These are phyloP conservation scores for Temnothorax longispinosus DNA, from an alignment of 1,140 invertebrate species.

Conservation along the genomic window DNA sequence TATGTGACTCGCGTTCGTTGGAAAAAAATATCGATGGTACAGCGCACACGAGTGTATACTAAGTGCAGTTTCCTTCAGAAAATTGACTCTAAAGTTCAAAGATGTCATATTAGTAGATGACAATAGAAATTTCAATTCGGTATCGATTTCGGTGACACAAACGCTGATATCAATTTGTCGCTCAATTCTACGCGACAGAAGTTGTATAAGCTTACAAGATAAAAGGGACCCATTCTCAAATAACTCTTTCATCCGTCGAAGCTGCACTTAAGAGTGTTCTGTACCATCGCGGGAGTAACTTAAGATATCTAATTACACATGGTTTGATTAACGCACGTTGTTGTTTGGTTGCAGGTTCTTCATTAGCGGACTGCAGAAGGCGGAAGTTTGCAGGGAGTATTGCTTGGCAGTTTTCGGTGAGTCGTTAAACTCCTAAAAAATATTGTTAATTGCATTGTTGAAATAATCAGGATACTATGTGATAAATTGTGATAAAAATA, in stretches of 20 bases:
- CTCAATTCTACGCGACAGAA: neutral
- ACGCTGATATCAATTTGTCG: neutral
- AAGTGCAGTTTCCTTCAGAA: slow-evolving; percentile 3
- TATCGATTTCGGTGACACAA: neutral
- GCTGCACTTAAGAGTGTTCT: neutral
- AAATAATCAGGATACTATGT: neutral
- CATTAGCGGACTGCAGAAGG: neutral
- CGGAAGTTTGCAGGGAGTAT: neutral
- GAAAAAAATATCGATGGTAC: neutral
- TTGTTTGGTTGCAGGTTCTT: neutral
- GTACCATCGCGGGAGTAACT: neutral
- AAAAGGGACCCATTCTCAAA: neutral
- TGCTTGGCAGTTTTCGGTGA: neutral
- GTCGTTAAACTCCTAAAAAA: neutral
- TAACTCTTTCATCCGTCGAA: neutral
- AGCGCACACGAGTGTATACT: neutral
- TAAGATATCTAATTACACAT: neutral
- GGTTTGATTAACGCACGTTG: slow-evolving; percentile 2
- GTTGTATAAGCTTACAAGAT: neutral
- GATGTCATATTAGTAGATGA: neutral
- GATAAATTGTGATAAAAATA: neutral
- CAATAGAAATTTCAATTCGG: neutral
- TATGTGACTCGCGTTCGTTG: neutral
- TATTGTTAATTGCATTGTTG: neutral
- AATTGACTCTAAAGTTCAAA: neutral